A percentile compares a stretch with the other conserved stretches of the same genome.
These are phyloP conservation scores for Rhinolophus ferrumequinum DNA, from an alignment of 2,113 vertebrate species.

Conservation along the genomic window DNA sequence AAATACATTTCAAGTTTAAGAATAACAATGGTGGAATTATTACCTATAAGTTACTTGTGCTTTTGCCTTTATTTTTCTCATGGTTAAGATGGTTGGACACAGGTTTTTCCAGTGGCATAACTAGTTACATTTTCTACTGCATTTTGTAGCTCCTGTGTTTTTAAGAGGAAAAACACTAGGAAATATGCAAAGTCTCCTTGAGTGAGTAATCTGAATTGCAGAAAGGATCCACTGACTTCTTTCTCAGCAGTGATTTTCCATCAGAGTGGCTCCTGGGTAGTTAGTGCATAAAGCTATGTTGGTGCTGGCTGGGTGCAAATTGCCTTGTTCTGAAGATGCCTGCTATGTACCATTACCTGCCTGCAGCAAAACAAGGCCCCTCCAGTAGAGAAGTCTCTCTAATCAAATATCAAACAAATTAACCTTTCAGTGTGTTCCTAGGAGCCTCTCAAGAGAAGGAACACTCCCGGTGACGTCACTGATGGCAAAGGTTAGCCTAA, in stretches of 20 bases:
- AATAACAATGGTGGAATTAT: not conserved
- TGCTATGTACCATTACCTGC: conserved; percentile 52
- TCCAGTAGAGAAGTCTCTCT: conserved; percentile 52
- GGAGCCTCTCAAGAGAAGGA: conserved; percentile 75
- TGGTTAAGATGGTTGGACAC: not conserved
- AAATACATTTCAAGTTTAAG: not conserved
- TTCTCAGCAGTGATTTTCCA: conserved; percentile 63
- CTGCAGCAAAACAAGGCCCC: conserved; percentile 58
- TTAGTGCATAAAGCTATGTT: conserved; percentile 19
- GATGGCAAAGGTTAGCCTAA: conserved; percentile 80
- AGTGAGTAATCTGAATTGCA: conserved; percentile 73
- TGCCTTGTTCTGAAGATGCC: conserved; percentile 62
- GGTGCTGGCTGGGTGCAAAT: conserved; percentile 72
- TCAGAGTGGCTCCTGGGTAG: conserved; percentile 63
- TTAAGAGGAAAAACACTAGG: conserved; percentile 43
- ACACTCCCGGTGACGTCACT: conserved; percentile 80
- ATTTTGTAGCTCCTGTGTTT: conserved; percentile 16
- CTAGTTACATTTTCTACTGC: conserved; percentile 50
- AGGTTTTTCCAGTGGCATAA: conserved; percentile 51
- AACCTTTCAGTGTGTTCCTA: conserved; percentile 79
- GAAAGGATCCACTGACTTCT: conserved; percentile 46
- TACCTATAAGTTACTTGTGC: not conserved
- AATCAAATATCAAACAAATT: conserved; percentile 76
- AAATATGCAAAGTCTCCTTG: conserved; percentile 56
- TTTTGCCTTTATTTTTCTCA: not conserved